Conservation (phyloP, 1,140 invertebrate genomes). For the Saccostrea echinata region DNA sequence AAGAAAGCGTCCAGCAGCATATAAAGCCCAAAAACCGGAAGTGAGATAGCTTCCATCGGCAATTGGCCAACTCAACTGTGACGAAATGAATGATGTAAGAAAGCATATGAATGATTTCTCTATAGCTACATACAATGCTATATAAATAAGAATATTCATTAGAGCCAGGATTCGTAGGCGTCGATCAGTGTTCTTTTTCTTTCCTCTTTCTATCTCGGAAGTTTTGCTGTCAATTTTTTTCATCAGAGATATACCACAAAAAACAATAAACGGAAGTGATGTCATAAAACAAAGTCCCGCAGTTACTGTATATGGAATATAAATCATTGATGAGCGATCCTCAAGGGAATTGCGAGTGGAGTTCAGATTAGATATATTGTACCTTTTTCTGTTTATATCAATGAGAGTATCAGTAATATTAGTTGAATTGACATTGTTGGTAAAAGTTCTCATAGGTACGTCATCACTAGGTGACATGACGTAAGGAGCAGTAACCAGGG, state of each 20-base stretch:
- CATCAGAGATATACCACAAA: slow-evolving; percentile 27
- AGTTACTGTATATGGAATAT: slow-evolving; percentile 59
- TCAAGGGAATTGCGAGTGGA: neutral
- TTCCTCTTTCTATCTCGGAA: neutral
- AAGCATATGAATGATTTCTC: too few relatives aligned
- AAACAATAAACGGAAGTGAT: slow-evolving; percentile 58
- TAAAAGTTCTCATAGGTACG: neutral
- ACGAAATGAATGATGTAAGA: too few relatives aligned
- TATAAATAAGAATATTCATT: slow-evolving; percentile 49
- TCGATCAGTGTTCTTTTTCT: slow-evolving; percentile 30
- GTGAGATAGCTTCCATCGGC: slow-evolving; percentile 47
- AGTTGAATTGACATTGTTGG: neutral
- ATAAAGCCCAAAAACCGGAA: slow-evolving; percentile 60
- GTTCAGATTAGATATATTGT: neutral
- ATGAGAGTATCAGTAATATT: neutral
- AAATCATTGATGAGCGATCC: slow-evolving; percentile 38
- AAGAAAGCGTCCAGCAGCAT: slow-evolving; percentile 54
- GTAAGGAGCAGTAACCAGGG: slow-evolving; percentile 66
- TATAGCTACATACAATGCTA: slow-evolving; percentile 31
- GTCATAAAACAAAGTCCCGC: slow-evolving; percentile 50
- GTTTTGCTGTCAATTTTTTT: neutral
- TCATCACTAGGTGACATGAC: slow-evolving; percentile 43
- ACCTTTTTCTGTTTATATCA: neutral
- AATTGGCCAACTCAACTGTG: too few relatives aligned
- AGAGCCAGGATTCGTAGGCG: slow-evolving; percentile 50